Conservation (phyloP, 2,113 vertebrate species). For the Aspiorhynchus laticeps region DNA sequence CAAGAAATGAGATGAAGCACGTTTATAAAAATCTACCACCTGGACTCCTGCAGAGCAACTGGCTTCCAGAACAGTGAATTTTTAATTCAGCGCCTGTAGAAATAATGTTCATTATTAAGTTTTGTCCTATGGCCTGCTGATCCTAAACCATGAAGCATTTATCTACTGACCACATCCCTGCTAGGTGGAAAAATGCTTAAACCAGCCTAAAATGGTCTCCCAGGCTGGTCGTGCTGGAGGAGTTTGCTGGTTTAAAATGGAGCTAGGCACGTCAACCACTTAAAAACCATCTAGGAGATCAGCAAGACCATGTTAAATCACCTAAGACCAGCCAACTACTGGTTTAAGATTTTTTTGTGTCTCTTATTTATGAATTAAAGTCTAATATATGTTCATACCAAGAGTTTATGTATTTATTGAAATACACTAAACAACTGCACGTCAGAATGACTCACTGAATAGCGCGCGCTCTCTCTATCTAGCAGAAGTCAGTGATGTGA, state of each 20-base stretch:
- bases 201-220: background rate
- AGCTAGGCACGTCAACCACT: background rate
- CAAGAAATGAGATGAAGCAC: constrained; percentile 8
- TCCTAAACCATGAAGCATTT: background rate
- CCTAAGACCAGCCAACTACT: background rate
- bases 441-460: background rate
- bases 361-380: background rate
- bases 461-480: background rate
- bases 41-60: constrained; percentile 1
- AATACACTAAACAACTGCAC: background rate
- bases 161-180: background rate
- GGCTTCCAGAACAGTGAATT: background rate
- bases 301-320: background rate
- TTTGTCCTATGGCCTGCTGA: background rate
- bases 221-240: background rate
- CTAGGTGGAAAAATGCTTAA: background rate
- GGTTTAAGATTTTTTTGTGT: background rate
- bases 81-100: constrained; percentile 4
- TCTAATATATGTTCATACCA: background rate
- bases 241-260: background rate
- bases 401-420: background rate
- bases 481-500: constrained; percentile 7
- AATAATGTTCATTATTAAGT: constrained; percentile 12
- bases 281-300: background rate
- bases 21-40: background rate